Evolutionary conservation across 2,113 vertebrate genomes (phyloP).

Genomic region (Nerophis lumbriciformis): DNA sequence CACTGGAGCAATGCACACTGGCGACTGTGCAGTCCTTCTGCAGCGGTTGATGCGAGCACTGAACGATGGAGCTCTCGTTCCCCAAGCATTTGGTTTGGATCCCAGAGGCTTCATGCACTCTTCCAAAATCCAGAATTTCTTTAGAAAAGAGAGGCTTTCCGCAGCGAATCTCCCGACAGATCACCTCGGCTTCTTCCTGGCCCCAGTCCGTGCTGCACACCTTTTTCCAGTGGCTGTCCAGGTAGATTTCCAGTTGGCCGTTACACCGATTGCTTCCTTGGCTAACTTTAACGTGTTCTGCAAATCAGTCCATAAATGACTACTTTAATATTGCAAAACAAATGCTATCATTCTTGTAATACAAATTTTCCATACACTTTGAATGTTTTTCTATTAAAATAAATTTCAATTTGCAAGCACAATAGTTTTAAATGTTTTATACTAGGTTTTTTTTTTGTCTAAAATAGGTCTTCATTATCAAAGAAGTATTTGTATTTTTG

Average conservation of each 20-base stretch:
- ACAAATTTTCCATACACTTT: not conserved
- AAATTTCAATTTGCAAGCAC: not conserved
- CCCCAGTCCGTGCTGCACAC: conserved; percentile 37
- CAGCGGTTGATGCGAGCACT: conserved; percentile 30
- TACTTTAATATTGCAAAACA: not conserved
- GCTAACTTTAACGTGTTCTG: conserved; percentile 39
- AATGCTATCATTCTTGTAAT: not conserved
- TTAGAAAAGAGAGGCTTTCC: conserved; percentile 1
- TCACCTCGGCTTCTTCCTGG: not conserved
- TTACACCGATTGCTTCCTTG: conserved; percentile 51
- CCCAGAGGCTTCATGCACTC: not conserved
- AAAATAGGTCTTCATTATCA: too few species aligned
- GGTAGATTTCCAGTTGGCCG: conserved; percentile 42
- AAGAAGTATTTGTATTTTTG: too few species aligned
- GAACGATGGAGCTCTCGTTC: conserved; percentile 51
- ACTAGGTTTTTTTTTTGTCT: too few species aligned
- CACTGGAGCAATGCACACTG: conserved; percentile 36
- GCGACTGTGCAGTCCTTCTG: not conserved
- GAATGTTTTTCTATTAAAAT: not conserved
- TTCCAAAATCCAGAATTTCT: conserved; percentile 9
- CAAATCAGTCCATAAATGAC: not conserved
- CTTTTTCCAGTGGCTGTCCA: conserved; percentile 33
- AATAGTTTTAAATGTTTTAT: too few species aligned
- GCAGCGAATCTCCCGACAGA: conserved; percentile 50
- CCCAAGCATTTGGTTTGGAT: conserved; percentile 45